Base-by-base conservation (phyloP, 2,113 vertebrate species). In the Hymenochirus boettgeri region DNA sequence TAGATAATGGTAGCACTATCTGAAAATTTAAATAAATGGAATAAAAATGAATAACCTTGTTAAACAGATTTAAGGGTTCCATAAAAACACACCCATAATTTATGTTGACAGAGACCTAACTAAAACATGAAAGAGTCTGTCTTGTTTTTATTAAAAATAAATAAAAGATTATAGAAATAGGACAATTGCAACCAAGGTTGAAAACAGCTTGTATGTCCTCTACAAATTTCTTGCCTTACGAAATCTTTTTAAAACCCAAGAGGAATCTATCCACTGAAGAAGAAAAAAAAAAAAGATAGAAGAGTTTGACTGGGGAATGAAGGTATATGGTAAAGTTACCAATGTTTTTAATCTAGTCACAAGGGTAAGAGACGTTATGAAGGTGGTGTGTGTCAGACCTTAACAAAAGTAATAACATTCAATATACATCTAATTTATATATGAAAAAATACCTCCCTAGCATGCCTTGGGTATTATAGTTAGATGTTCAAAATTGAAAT, bases 371-470 rank as follows among this genome's bases (percentile, higher is more conserved):
- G 59, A 58, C 59, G 65, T 69, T 69, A 69, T 59, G 57, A 69
- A 53, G 35, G 56, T 53, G 15, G 23, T 39, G 56, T 69, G 65
- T 60, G 10, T n/a, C 55, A 58, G 60, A 58, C 21, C 31, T 60
- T 53, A 46, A 59, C 65, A 69, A 69, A 69, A 53, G 65, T 60
- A 69, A 69, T 69, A 69, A 69, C 65, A 69, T 69, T 35, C 65
- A 69, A 60, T 69, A 60, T 69, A 69, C 56, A 69, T 69, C 48
- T 69, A 69, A 69, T 69, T 69, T 59, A 60, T 69, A 59, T 69
- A 69, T 59, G 57, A 69, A 69, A 69, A 59, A 42, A 56, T 69
- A 69, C 42, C 65, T 69, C 25, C 33, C 65, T 69, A 60, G 37
- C 29, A 52, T 59, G 57, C 65, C 65, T 69, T 60, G 65, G 65